Evolutionary conservation across 2,888 invertebrate genomes (phyloP).

Genomic region (Odontomyia ornata): DNA sequence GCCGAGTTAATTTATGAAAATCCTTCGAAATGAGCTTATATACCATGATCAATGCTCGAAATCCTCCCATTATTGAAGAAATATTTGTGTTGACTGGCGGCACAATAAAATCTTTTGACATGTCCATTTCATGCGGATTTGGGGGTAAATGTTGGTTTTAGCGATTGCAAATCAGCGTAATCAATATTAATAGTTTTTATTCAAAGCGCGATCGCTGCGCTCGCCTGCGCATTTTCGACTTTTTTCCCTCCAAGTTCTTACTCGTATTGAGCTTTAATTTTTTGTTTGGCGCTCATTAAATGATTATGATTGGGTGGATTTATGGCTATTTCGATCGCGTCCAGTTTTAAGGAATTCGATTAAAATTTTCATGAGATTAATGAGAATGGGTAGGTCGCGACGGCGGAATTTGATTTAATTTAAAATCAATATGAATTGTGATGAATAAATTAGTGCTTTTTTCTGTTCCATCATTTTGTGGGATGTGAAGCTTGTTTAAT

Average conservation of each 20-base stretch:
- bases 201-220: background rate
- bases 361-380: background rate
- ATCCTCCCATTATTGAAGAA: slow-evolving; percentile 21
- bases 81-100: slow-evolving; percentile 48
- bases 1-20: slow-evolving; percentile 43
- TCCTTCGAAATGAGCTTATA: slow-evolving; percentile 37
- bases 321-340: slow-evolving; percentile 14
- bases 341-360: slow-evolving; percentile 16
- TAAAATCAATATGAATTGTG: slow-evolving; percentile 6
- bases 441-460: slow-evolving; percentile 16
- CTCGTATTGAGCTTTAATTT: background rate
- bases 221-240: slow-evolving; percentile 1
- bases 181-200: background rate
- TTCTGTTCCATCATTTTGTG: background rate
- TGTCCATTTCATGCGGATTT: slow-evolving; percentile 44
- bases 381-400: background rate
- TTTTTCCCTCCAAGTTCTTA: background rate
- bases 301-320: slow-evolving; percentile 12
- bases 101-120: slow-evolving; percentile 49
- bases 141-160: background rate
- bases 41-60: slow-evolving; percentile 14
- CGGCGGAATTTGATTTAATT: background rate
- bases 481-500: background rate
- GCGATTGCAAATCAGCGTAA: background rate
- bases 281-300: background rate